phyloP scores from a whole-genome alignment of 2,797 vertebrate genomes.

The Mus spretus region DNA sequence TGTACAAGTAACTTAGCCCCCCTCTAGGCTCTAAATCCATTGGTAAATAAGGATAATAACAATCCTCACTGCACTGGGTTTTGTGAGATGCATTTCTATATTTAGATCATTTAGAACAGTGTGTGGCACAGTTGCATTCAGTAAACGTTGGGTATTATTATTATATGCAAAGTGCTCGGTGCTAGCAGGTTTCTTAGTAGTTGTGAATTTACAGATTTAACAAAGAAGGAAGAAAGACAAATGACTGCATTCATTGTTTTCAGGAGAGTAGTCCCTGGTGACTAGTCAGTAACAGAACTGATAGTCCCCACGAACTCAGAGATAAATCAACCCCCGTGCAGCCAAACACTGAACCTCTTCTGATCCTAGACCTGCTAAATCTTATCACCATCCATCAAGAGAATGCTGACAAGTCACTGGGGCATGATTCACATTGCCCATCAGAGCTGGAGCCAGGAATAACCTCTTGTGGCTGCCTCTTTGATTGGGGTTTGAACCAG shows the following conservation, averaged over 20 bases:
- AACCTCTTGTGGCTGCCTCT: constrained; percentile 33
- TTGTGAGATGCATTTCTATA: constrained; percentile 39
- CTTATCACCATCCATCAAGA: constrained; percentile 65
- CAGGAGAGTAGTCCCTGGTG: not conserved
- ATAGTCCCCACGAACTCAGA: not conserved
- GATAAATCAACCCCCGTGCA: not conserved
- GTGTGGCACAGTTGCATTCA: not conserved
- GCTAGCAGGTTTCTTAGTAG: constrained; percentile 12
- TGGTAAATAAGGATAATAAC: constrained; percentile 32
- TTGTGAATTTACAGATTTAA: constrained; percentile 32
- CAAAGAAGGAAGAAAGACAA: constrained; percentile 14
- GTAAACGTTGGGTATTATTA: not conserved
- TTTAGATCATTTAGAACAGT: constrained; percentile 39
- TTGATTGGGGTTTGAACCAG: constrained; percentile 64
- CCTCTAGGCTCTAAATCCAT: not conserved
- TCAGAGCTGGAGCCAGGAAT: constrained; percentile 17
- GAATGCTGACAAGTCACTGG: constrained; percentile 47
- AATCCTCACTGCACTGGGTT: not conserved
- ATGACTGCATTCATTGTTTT: constrained; percentile 48
- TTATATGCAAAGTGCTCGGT: not conserved
- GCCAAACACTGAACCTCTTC: constrained; percentile 4
- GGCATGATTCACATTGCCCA: constrained; percentile 9
- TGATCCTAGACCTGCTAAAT: constrained; percentile 25
- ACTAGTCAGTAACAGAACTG: constrained; percentile 24
- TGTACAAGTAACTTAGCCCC: not conserved